phyloP scores from a whole-genome alignment of 2,113 vertebrate species.

The Solenodon paradoxus region DNA sequence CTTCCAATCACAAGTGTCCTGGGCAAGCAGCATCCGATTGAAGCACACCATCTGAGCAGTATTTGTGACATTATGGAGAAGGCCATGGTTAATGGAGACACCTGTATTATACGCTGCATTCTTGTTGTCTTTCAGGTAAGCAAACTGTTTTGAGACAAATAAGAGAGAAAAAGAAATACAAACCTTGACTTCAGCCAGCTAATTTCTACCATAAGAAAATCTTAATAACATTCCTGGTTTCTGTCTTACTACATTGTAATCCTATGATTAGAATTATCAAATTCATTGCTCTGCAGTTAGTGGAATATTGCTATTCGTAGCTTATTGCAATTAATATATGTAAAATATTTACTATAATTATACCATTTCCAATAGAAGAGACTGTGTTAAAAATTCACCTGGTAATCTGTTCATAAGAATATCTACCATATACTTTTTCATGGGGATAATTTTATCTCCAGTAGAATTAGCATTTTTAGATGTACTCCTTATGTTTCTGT shows the following conservation, averaged over 20 bases:
- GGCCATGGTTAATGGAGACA: constrained; percentile 97
- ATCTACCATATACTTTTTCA: constrained; percentile 9
- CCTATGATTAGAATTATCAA: not conserved
- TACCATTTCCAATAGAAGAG: not conserved
- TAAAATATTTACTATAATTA: constrained; percentile 57
- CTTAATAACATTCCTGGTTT: not conserved
- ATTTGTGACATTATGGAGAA: constrained; percentile 99
- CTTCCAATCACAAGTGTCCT: constrained; percentile 91
- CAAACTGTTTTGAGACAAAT: not conserved
- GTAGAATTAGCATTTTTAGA: constrained; percentile 39
- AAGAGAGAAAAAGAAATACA: not conserved
- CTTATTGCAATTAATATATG: constrained; percentile 5
- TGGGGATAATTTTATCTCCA: constrained; percentile 45
- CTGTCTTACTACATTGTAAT: not conserved
- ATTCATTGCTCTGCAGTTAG: not conserved
- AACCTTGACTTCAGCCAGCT: not conserved
- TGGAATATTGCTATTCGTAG: not conserved
- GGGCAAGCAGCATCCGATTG: constrained; percentile 96
- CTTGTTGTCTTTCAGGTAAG: constrained; percentile 97
- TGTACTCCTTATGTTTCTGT: constrained; percentile 65
- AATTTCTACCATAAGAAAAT: not conserved
- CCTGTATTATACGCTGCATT: constrained; percentile 96
- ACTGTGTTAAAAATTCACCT: constrained; percentile 13
- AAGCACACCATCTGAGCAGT: constrained; percentile 95
- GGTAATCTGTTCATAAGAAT: not conserved